Percentiles rank a stretch among this genome's conserved stretches.
Evolutionary conservation across 2,888 invertebrate genomes (phyloP).

Genomic region (Elysia crispata): DNA sequence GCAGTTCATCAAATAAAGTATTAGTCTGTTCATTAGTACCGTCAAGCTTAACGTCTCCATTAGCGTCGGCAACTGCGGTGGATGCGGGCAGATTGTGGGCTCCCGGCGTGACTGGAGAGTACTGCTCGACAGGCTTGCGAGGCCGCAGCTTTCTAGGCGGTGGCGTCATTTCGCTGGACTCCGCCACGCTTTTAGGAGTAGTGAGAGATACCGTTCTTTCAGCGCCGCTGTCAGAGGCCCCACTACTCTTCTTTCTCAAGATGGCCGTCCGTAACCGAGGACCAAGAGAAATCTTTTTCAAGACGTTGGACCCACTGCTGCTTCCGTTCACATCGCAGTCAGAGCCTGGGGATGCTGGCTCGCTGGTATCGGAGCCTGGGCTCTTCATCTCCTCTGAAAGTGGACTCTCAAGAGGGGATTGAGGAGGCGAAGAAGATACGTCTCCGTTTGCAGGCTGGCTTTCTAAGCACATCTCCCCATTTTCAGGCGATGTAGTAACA

Average conservation of each 20-base stretch:
- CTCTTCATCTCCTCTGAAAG: neutral
- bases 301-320: slow-evolving; percentile 22
- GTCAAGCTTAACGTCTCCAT: no score
- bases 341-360: neutral
- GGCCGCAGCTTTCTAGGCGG: slow-evolving; percentile 42
- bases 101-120: neutral
- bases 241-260: slow-evolving; percentile 50
- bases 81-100: neutral
- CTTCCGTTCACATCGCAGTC: slow-evolving; percentile 25
- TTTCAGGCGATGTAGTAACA: neutral
- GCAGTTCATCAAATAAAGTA: no score
- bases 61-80: no score
- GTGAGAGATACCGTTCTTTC: slow-evolving; percentile 38
- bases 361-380: neutral
- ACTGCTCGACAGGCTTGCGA: slow-evolving; percentile 32
- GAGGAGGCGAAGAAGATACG: neutral
- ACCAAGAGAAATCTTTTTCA: slow-evolving; percentile 50
- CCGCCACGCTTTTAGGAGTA: slow-evolving; percentile 39
- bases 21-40: no score
- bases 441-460: neutral
- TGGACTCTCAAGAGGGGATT: neutral
- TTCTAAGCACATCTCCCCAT: slow-evolving; percentile 10
- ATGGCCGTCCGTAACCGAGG: slow-evolving; percentile 52
- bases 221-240: slow-evolving; percentile 22
- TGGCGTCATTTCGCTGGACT: slow-evolving; percentile 37